Conservation (phyloP, 2,113 vertebrate species). For the Tautogolabrus adspersus region DNA sequence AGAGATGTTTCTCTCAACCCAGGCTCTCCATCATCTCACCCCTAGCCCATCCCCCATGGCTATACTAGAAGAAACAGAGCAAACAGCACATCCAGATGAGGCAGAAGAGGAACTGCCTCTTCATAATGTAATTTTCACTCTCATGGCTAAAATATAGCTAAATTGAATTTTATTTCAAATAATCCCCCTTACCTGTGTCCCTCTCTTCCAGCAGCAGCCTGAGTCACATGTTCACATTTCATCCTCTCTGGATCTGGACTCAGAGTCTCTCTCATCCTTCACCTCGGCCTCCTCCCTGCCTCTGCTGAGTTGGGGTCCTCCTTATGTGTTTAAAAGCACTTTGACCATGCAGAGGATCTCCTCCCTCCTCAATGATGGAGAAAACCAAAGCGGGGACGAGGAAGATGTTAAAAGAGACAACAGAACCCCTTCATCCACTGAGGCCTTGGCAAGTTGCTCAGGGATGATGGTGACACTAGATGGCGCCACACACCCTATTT, state of each 20-base stretch:
- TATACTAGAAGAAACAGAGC: constrained; percentile 15
- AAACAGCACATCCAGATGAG: constrained; percentile 8
- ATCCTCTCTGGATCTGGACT: constrained; percentile 34
- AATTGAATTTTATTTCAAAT: not conserved
- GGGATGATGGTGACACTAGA: constrained; percentile 58
- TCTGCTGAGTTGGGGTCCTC: not conserved
- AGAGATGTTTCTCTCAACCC: constrained; percentile 15
- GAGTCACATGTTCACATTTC: constrained; percentile 15
- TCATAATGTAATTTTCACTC: constrained; percentile 20
- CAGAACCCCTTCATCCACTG: constrained; percentile 3
- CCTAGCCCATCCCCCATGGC: constrained; percentile 40
- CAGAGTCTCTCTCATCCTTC: constrained; percentile 41
- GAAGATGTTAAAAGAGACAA: constrained; percentile 28
- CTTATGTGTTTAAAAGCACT: constrained; percentile 25
- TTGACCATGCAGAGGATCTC: constrained; percentile 55
- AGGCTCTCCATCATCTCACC: constrained; percentile 32
- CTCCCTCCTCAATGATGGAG: constrained; percentile 38
- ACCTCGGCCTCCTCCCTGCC: constrained; percentile 45
- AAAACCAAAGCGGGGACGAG: constrained; percentile 26
- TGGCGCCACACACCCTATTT: constrained; percentile 33
- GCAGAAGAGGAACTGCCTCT: constrained; percentile 2
- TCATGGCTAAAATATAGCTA: not conserved
- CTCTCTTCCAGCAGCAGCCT: constrained; percentile 1
- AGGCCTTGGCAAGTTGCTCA: not conserved
- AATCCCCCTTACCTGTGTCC: not conserved